Percentiles rank a stretch among this genome's conserved stretches.
Conservation (phyloP, 2,113 vertebrate species). For the Atlantisia rogersi region DNA sequence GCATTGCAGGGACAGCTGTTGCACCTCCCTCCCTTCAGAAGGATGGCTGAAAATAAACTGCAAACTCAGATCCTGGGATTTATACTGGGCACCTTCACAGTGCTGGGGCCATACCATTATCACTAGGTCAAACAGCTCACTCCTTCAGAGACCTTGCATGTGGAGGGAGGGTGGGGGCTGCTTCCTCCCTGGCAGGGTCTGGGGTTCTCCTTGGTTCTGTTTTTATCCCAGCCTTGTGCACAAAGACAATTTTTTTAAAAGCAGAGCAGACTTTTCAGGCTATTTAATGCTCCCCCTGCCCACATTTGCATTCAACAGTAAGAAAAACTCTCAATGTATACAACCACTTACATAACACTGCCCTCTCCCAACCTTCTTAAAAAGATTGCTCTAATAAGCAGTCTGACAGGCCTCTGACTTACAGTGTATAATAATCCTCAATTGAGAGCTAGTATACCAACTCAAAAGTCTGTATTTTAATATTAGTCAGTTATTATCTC, state of each 20-base stretch:
- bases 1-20: slow-evolving; percentile 50
- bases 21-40: slow-evolving; percentile 25
- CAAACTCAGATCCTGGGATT: slow-evolving; percentile 39
- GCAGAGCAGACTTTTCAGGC: background rate
- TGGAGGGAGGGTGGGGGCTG: background rate
- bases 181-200: background rate
- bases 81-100: background rate
- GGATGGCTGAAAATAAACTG: slow-evolving; percentile 60
- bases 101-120: background rate
- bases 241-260: background rate
- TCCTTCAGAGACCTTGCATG: background rate
- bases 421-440: background rate
- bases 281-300: background rate
- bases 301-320: background rate
- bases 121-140: background rate
- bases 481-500: slow-evolving; percentile 12
- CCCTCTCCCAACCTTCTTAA: background rate
- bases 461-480: background rate
- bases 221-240: background rate
- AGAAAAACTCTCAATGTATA: background rate
- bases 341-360: background rate
- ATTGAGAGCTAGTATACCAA: background rate
- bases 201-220: background rate
- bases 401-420: background rate
- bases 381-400: background rate